Evolutionary conservation across 2,113 vertebrate genomes (phyloP), one percentile per base, ranked within the genome.

Genomic region (Gymnogyps californianus): DNA sequence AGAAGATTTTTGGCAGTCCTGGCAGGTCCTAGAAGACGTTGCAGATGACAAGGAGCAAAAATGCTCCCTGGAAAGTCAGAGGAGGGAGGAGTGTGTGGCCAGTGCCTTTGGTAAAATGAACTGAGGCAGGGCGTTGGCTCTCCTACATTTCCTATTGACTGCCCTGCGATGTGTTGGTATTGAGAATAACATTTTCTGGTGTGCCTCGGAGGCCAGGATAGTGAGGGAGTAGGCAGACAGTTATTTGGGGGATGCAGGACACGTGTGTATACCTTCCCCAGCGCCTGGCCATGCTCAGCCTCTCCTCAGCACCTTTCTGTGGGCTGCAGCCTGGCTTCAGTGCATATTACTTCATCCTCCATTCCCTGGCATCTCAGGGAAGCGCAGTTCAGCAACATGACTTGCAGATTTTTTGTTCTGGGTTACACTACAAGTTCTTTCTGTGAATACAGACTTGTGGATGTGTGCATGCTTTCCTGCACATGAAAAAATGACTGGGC

Each of bases 201-300:
- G 36, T 76, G 10, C 3, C 17, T 72, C 19, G 0, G 5, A 86
- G 62, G n/a, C 12, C 10, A 22, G 75, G 34, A 65, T 32, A 25
- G 58, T 0, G 0, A 65, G 24, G 31, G 34, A 51, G 16, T 34
- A 54, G 31, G 21, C 1, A 0, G n/a, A 36, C 18, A n/a, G 55
- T 21, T 62, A 52, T 0, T 0, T 8, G 7, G 24, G 6, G 21
- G 5, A 18, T 18, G 38, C 29, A 69, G 62, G 57, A 61, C 25
- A 14, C 0, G 0, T 28, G 8, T n/a, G 46, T 47, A 16, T 21
- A 40, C 28, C 16, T 7, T 55, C 20, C 21, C 13, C 7, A 34
- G 32, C 16, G 18, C 42, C 61, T 6, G 6, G 24, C 58, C 1
- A 0, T 28, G 36, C 34, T 75, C 55, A 85, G 34, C 31, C 26